Evolutionary conservation across 2,113 vertebrate species (phyloP).

Genomic region (Protomyctophum bolini): DNA sequence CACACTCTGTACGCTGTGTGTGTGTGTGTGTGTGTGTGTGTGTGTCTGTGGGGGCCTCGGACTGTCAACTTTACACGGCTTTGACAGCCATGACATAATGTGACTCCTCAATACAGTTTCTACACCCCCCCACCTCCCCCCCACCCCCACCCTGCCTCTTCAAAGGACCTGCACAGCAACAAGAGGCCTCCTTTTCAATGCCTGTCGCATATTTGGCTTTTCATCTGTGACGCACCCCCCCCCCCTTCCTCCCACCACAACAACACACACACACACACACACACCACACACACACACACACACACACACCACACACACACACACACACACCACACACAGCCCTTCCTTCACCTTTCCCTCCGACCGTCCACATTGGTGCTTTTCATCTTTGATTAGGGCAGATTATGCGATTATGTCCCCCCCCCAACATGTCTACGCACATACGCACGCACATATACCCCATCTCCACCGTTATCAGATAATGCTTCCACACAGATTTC

Average conservation of each 20-base stretch:
- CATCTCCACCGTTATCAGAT: too few relatives aligned
- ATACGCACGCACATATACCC: slow-evolving; percentile 19
- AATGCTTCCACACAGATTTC: slow-evolving; percentile 29
- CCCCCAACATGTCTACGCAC: slow-evolving; percentile 28
- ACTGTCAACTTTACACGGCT: slow-evolving; percentile 82
- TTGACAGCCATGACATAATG: slow-evolving; percentile 86
- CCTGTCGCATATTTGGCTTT: slow-evolving; percentile 75
- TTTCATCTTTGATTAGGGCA: slow-evolving; percentile 84
- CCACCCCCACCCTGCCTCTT: slow-evolving; percentile 60
- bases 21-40: slow-evolving; percentile 21
- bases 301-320: background rate
- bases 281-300: slow-evolving; percentile 3
- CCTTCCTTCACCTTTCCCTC: slow-evolving; percentile 32
- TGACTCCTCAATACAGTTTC: slow-evolving; percentile 79
- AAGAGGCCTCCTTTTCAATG: slow-evolving; percentile 71
- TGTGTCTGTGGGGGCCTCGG: slow-evolving; percentile 52
- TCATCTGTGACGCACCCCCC: slow-evolving; percentile 46
- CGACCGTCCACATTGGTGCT: slow-evolving; percentile 78
- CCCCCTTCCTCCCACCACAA: background rate
- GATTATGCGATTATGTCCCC: slow-evolving; percentile 79
- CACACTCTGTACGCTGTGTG: slow-evolving; percentile 80
- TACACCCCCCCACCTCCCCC: slow-evolving; percentile 54
- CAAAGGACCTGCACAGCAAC: slow-evolving; percentile 67
- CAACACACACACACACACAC: slow-evolving; percentile 3
- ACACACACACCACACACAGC: slow-evolving; percentile 1